Evolutionary conservation across 2,888 invertebrate genomes (phyloP), one percentile per base, ranked within the genome.

Genomic region (Eledona agricola): DNA sequence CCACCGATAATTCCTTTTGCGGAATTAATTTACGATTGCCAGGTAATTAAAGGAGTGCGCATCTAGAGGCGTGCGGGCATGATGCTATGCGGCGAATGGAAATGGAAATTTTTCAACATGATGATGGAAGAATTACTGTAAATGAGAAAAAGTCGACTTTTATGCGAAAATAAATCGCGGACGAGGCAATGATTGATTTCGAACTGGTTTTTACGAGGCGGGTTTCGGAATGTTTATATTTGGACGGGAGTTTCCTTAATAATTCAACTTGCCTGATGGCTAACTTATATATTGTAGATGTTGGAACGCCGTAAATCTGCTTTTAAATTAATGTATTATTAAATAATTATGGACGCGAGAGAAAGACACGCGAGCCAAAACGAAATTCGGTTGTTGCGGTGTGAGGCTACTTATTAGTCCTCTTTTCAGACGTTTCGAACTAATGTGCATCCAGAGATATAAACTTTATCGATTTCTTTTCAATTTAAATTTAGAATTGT

Each of bases 401-500:
- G 29, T 22, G 22, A 9, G 19, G 19, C 6, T 10, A 10, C 29
- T 40, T 19, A 28, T 40, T 28, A 20, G 31, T 17, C 20, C 42
- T 31, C 29, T 31, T 29, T 42, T 42, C 31, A 42, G 42, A 31
- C n/a, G n/a, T n/a, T n/a, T n/a, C n/a, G n/a, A n/a, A n/a, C n/a
- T n/a, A n/a, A n/a, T n/a, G n/a, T n/a, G n/a, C n/a, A n/a, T n/a
- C n/a, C n/a, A n/a, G n/a, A n/a, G n/a, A n/a, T n/a, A n/a, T n/a
- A n/a, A n/a, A n/a, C n/a, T n/a, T n/a, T n/a, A n/a, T n/a, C n/a
- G n/a, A n/a, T n/a, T n/a, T n/a, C n/a, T n/a, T n/a, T n/a, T n/a
- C n/a, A n/a, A n/a, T n/a, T n/a, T n/a, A n/a, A n/a, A n/a, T n/a
- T n/a, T n/a, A n/a, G n/a, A n/a, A n/a, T n/a, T n/a, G n/a, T n/a